Evolutionary conservation across 2,888 invertebrate genomes (phyloP).

Genomic region (Megaustenia siamemsis): DNA sequence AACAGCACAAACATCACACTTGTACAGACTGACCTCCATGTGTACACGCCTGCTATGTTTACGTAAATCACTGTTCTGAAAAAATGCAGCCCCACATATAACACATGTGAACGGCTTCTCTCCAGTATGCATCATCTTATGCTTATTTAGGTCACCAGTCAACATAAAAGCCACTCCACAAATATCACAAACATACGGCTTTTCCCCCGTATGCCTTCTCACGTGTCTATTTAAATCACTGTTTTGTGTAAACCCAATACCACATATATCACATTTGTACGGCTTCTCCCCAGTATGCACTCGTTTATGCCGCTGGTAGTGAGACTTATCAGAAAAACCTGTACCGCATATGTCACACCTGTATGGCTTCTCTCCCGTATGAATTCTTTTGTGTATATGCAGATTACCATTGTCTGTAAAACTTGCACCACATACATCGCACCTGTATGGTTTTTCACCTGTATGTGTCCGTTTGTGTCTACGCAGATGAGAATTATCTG

Average conservation of each 20-base stretch:
- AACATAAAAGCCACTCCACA: slow-evolving; percentile 48
- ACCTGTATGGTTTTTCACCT: slow-evolving; percentile 49
- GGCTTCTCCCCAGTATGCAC: slow-evolving; percentile 54
- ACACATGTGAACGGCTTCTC: slow-evolving; percentile 48
- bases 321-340: slow-evolving; percentile 36
- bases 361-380: slow-evolving; percentile 53
- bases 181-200: not conserved
- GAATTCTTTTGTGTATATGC: slow-evolving; percentile 44
- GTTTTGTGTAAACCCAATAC: slow-evolving; percentile 11
- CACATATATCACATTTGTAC: slow-evolving; percentile 45
- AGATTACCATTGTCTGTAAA: slow-evolving; percentile 47
- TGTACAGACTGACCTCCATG: not conserved
- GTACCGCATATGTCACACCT: slow-evolving; percentile 38
- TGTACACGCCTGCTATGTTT: slow-evolving; percentile 14
- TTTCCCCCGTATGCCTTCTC: slow-evolving; percentile 14
- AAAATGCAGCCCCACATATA: not conserved
- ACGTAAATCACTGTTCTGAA: slow-evolving; percentile 26
- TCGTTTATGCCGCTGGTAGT: slow-evolving; percentile 47
- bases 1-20: not conserved
- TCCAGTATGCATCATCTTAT: slow-evolving; percentile 50
- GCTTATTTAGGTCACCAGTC: slow-evolving; percentile 41
- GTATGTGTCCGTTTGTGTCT: slow-evolving; percentile 54
- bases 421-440: slow-evolving; percentile 42
- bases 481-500: not conserved
- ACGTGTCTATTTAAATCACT: slow-evolving; percentile 30